Base-by-base conservation (phyloP, 2,888 invertebrate species). In the Meliscaeva auricollis region DNA sequence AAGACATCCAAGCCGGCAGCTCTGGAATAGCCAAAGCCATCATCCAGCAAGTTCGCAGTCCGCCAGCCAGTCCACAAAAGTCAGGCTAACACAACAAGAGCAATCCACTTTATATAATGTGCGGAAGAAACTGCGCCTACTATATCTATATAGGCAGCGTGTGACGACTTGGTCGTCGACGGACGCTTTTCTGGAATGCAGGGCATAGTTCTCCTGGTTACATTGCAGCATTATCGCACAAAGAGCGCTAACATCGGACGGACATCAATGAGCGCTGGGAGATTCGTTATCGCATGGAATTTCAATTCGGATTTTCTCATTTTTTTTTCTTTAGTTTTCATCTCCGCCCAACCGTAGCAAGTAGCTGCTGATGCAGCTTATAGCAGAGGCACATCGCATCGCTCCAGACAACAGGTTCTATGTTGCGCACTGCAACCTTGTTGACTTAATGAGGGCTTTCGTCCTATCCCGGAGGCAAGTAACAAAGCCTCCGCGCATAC, bases 391-490 rank as follows among this genome's bases (percentile, higher is more conserved):
- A 46, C 73, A 69, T 76, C 30, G 17, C 15, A 15, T 13, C 9
- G 9, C 8, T 38, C 38, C 8, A 38, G 22, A 62, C 81, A 82
- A 77, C 84, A 75, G 84, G 80, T 80, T 76, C 72, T 80, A 72
- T 80, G 80, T n/a, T 54, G 80, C 76, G 50, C 64, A 32, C 5
- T 69, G 72, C 48, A 82, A 48, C 48, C 85, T 85, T 77, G 81
- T 85, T 85, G 85, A 81, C 81, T 85, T 85, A 85, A 85, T 85
- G 76, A 81, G 73, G 80, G 84, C 80, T 76, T 84, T 84, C 75
- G 58, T 70, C 60, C 72, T 52, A 60, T 68, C 62, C 66, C 70
- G 70, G 41, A 48, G 72, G 82, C 26, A 52, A 9, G 38, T 56
- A 38, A 70, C 64, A 56, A 68, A 73, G 54, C 48, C 50, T 58